Conservation (phyloP, 2,888 invertebrate genomes). For the Antheraea assamensis region DNA sequence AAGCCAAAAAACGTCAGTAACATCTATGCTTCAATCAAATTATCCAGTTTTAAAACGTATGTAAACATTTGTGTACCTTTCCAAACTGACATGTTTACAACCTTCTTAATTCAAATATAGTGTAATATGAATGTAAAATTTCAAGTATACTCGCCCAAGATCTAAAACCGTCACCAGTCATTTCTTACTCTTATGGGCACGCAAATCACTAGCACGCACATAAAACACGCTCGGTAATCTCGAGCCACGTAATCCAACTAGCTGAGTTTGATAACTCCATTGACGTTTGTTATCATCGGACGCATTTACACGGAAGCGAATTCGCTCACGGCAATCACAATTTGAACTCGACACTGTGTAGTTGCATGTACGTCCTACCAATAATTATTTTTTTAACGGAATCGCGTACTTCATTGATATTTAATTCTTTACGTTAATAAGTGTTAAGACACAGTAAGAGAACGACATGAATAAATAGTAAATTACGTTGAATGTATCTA, state of each 20-base stretch:
- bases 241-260: constrained; percentile 18
- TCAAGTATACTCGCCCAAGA: constrained; percentile 31
- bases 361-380: neutral
- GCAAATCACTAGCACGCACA: neutral
- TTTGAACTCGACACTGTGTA: neutral
- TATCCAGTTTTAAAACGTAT: no score
- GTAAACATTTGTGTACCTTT: no score
- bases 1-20: no score
- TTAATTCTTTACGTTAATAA: no score
- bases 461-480: no score
- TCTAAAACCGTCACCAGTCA: constrained; percentile 33
- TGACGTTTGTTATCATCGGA: neutral
- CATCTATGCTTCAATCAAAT: no score
- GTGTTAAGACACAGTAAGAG: no score
- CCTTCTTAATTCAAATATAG: no score
- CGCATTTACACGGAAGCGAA: constrained; percentile 14
- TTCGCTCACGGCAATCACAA: neutral
- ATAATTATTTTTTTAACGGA: no score
- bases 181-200: constrained; percentile 20
- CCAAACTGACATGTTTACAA: no score
- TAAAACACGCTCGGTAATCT: constrained; percentile 7
- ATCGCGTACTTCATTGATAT: no score
- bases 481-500: no score
- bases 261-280: constrained; percentile 21
- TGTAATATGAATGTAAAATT: neutral